Base-by-base conservation (phyloP, 2,113 vertebrate genomes). In the Thinocorus orbignyianus region DNA sequence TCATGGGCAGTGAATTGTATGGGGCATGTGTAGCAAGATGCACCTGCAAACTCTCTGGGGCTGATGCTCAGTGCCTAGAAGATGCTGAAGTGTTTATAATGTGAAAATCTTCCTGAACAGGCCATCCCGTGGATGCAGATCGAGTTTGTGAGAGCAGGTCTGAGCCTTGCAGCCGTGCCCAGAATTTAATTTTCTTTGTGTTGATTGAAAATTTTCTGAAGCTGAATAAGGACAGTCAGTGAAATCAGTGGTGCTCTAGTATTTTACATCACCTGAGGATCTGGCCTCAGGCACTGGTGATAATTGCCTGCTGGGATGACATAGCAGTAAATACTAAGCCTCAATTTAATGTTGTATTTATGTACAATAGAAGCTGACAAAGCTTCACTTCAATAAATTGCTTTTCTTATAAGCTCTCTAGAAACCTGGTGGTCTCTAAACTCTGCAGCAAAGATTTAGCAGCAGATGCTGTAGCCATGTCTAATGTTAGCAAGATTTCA, bases 401-500 rank as follows among this genome's bases (percentile, higher is more conserved):
- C 91, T 92, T 93, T 82, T 52, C 86, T 86, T 41, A 39, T 49
- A 84, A 86, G 65, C 82, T 60, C 79, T 83, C 55, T 17, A 7
- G 69, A 81, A 96, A 69, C 52, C 51, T 68, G 68, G 68, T 81
- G 88, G 44, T 91, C 91, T 82, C 65, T 81, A 48, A 18, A 24
- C 48, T 52, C 77, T 86, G 84, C 91, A 76, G 91, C 70, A 85
- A 61, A 94, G 96, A 76, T 89, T 94, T 85, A 92, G 86, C 86
- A 94, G 49, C 91, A 96, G 96, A 89, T 96, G 93, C 93, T 93
- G 81, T 19, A 85, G 86, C 90, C 76, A 65, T 55, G 57, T 41
- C 88, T 96, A 84, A 81, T 64, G 73, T 92, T 81, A 91, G 93
- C 73, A 81, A 49, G 93, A 66, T 93, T 93, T 95, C 90, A 87